Conservation (phyloP, 2,113 vertebrate genomes). For the Channa argus region DNA sequence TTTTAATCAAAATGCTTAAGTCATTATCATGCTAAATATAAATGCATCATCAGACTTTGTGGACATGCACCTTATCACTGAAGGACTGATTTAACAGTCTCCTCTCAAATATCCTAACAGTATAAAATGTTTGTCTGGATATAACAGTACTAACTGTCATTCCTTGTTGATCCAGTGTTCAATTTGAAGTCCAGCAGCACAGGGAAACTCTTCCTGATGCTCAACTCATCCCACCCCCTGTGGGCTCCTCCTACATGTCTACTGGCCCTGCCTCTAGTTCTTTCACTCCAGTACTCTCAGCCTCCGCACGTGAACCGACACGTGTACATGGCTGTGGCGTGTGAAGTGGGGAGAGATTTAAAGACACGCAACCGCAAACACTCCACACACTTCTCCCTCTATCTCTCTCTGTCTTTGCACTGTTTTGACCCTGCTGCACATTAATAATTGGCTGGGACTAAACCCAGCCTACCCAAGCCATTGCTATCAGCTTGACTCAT, state of each 20-base stretch:
- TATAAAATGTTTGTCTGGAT: slow-evolving; percentile 3
- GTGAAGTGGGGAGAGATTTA: slow-evolving; percentile 85
- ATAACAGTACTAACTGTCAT: slow-evolving; percentile 27
- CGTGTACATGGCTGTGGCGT: slow-evolving; percentile 83
- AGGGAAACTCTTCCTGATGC: slow-evolving; percentile 74
- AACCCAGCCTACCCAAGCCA: slow-evolving; percentile 54
- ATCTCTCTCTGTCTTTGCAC: slow-evolving; percentile 45
- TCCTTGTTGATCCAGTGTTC: slow-evolving; percentile 53
- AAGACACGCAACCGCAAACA: slow-evolving; percentile 82
- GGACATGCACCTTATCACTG: not conserved
- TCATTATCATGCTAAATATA: slow-evolving; percentile 3
- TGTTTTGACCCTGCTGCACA: slow-evolving; percentile 68
- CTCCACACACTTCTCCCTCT: slow-evolving; percentile 64
- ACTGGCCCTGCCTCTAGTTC: slow-evolving; percentile 74
- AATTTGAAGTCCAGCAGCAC: slow-evolving; percentile 65
- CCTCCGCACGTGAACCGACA: slow-evolving; percentile 81
- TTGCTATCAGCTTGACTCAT: slow-evolving; percentile 54
- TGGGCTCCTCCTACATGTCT: slow-evolving; percentile 63
- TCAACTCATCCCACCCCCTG: slow-evolving; percentile 19
- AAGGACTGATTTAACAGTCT: not conserved
- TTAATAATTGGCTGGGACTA: slow-evolving; percentile 63
- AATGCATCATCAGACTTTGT: slow-evolving; percentile 13
- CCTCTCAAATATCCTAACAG: not conserved
- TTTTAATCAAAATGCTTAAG: not conserved
- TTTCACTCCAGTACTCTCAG: slow-evolving; percentile 72